Evolutionary conservation across 2,113 vertebrate species (phyloP).

Genomic region (Callocephalon fimbriatum): DNA sequence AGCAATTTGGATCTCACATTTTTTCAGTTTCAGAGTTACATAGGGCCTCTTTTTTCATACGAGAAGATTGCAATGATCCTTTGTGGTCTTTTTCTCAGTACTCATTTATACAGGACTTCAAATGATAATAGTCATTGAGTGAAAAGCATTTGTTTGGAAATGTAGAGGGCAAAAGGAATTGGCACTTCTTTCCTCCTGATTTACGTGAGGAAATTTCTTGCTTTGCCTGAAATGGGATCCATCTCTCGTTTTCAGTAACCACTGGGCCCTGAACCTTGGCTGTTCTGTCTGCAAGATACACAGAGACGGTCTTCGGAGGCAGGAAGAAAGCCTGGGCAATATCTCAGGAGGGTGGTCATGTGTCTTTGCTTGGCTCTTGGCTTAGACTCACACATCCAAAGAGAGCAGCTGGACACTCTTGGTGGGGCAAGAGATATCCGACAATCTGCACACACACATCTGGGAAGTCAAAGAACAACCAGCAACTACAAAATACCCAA

Average conservation of each 20-base stretch:
- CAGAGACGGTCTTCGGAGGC: not conserved
- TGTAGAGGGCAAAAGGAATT: rapidly evolving
- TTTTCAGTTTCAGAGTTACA: not conserved
- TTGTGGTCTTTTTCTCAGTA: not conserved
- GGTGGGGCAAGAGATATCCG: not conserved
- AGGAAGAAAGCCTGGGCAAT: not conserved
- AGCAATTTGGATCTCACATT: not conserved
- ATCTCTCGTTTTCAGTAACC: not conserved
- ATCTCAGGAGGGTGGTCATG: not conserved
- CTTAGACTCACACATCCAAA: not conserved
- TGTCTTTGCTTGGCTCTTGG: not conserved
- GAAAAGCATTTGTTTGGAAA: not conserved
- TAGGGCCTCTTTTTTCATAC: not conserved
- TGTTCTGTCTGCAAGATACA: not conserved
- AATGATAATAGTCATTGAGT: not conserved
- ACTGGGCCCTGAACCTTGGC: not conserved
- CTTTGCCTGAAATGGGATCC: not conserved
- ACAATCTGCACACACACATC: not conserved
- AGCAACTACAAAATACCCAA: not conserved
- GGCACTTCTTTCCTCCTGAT: not conserved
- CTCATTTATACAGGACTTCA: not conserved
- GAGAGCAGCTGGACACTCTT: not conserved
- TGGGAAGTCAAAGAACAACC: not conserved
- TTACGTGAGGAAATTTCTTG: not conserved
- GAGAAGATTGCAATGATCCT: not conserved